These are phyloP conservation scores for Spatulosminthurus flaviceps DNA, from an alignment of 2,888 invertebrate genomes.

Conservation along the genomic window DNA sequence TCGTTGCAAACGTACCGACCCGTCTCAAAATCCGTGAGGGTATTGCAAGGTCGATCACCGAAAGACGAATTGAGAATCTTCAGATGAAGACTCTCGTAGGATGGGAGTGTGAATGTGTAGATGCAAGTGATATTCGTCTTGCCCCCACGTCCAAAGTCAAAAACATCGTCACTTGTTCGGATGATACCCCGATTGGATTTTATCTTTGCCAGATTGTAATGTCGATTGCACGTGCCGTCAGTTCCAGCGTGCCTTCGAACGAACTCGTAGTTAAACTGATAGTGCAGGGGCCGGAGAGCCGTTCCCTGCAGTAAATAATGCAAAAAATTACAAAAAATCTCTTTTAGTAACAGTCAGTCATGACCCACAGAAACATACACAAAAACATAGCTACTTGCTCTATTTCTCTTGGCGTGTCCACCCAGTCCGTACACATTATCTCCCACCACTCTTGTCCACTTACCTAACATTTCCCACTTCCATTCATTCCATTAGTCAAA, in stretches of 20 bases:
- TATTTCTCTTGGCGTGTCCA: no score
- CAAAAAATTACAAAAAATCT: no score
- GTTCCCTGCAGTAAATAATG: slow-evolving; percentile 75
- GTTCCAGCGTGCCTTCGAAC: slow-evolving; percentile 81
- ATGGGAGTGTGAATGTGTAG: slow-evolving; percentile 57
- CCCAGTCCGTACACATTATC: no score
- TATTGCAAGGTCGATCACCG: slow-evolving; percentile 59
- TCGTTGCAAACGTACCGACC: slow-evolving; percentile 61
- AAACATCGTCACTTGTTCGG: slow-evolving; percentile 78
- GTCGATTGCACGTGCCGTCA: slow-evolving; percentile 78
- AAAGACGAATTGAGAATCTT: slow-evolving; percentile 57
- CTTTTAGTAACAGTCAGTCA: no score
- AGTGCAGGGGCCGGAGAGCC: slow-evolving; percentile 81
- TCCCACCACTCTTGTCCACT: no score
- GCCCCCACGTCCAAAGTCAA: slow-evolving; percentile 86
- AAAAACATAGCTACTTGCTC: no score
- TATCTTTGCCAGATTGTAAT: slow-evolving; percentile 74
- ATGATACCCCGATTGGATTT: slow-evolving; percentile 65
- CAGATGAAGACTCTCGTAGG: slow-evolving; percentile 56
- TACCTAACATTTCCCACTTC: no score
- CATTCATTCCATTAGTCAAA: no score
- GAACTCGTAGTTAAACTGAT: slow-evolving; percentile 87
- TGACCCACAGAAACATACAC: no score
- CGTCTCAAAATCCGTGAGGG: slow-evolving; percentile 58
- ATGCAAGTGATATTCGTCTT: slow-evolving; percentile 75